Evolutionary conservation across 2,113 vertebrate genomes (phyloP).

Genomic region (Ciconia maguari): DNA sequence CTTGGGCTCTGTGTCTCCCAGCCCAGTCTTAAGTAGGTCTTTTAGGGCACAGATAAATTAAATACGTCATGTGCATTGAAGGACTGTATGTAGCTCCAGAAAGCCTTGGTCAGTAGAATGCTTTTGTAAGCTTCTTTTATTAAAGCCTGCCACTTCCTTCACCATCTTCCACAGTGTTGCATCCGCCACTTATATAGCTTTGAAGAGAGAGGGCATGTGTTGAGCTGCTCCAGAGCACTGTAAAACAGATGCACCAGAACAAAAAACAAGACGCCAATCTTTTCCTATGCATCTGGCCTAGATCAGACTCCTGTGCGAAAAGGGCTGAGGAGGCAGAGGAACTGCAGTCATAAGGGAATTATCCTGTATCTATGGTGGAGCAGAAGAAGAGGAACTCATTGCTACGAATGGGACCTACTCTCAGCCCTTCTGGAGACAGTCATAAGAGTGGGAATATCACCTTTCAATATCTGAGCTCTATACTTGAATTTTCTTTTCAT

Average conservation of each 20-base stretch:
- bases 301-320: neutral
- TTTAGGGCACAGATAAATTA: neutral
- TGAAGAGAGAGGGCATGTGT: neutral
- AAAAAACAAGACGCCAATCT: neutral
- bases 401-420: neutral
- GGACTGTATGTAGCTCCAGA: neutral
- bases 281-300: neutral
- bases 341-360: neutral
- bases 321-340: neutral
- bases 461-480: neutral
- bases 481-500: constrained; percentile 36
- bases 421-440: neutral
- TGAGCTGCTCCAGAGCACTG: neutral
- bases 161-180: neutral
- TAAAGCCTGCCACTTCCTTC: neutral
- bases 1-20: neutral
- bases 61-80: neutral
- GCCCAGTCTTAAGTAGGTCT: neutral
- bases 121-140: neutral
- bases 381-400: neutral
- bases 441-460: neutral
- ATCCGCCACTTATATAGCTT: neutral
- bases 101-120: neutral
- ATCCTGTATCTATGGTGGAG: neutral
- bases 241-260: neutral